Evolutionary conservation across 2,888 invertebrate species (phyloP).

Genomic region (Cancer borealis): DNA sequence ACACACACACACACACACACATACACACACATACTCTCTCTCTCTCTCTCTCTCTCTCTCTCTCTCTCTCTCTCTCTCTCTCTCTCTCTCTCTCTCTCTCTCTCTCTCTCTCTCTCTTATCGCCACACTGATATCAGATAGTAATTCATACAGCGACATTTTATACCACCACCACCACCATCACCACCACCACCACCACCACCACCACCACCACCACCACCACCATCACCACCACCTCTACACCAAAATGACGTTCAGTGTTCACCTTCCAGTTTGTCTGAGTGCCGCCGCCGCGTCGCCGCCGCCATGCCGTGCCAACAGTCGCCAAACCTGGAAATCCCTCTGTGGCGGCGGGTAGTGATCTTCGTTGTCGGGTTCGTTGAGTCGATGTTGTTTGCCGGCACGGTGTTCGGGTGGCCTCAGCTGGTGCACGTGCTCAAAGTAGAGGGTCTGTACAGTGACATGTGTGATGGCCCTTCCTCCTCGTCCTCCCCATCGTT

Average conservation of each 20-base stretch:
- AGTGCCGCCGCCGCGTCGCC: neutral
- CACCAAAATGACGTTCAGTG: neutral
- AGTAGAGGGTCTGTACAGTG: conserved; percentile 70
- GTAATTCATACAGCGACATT: neutral
- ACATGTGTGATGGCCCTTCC: conserved; percentile 55
- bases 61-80: no score
- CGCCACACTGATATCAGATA: neutral
- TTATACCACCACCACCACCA: conserved; percentile 9
- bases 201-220: neutral
- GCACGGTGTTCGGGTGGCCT: conserved; percentile 76
- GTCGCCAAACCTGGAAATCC: conserved; percentile 51
- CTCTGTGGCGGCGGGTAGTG: conserved; percentile 53
- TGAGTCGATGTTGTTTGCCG: conserved; percentile 73
- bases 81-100: no score
- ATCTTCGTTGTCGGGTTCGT: conserved; percentile 69
- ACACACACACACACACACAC: no score
- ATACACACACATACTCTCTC: neutral
- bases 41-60: no score
- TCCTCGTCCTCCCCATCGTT: neutral
- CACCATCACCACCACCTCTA: neutral
- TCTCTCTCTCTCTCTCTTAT: no score
- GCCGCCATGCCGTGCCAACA: conserved; percentile 54
- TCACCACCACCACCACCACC: neutral
- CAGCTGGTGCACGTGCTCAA: conserved; percentile 75
- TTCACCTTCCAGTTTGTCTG: neutral